Percentiles rank a stretch among this genome's conserved stretches.
These are phyloP conservation scores for Raja brachyura DNA, from an alignment of 2,113 vertebrate species.

Conservation along the genomic window DNA sequence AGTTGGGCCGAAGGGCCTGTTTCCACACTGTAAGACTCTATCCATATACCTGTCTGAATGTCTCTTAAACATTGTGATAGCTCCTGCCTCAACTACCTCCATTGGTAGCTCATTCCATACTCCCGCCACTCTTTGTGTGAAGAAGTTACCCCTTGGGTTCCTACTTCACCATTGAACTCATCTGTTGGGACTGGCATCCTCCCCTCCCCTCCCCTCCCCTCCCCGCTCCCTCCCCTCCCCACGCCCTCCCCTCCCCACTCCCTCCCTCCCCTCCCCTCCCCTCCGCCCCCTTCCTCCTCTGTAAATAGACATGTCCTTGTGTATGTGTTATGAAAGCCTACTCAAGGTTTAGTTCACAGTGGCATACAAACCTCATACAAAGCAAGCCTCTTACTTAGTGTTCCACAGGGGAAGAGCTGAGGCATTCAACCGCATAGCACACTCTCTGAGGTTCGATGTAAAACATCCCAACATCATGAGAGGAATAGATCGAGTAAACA, in stretches of 20 bases:
- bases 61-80: no score
- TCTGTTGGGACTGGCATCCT: not conserved
- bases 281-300: not conserved
- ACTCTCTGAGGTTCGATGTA: not conserved
- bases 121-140: no score
- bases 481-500: no score
- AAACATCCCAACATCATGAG: not conserved
- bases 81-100: no score
- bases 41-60: no score
- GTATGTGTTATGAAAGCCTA: not conserved
- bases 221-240: no score
- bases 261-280: not conserved
- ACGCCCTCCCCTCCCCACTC: not conserved
- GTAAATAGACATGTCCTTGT: not conserved
- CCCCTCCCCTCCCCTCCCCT: not conserved
- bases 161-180: no score
- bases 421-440: not conserved
- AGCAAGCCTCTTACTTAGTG: not conserved
- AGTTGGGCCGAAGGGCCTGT: no score
- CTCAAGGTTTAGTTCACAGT: not conserved
- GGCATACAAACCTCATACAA: no score
- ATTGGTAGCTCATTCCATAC: no score
- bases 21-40: no score
- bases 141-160: no score
- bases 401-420: not conserved